Conservation (phyloP, 2,888 invertebrate genomes). For the Podabrus alpinus region DNA sequence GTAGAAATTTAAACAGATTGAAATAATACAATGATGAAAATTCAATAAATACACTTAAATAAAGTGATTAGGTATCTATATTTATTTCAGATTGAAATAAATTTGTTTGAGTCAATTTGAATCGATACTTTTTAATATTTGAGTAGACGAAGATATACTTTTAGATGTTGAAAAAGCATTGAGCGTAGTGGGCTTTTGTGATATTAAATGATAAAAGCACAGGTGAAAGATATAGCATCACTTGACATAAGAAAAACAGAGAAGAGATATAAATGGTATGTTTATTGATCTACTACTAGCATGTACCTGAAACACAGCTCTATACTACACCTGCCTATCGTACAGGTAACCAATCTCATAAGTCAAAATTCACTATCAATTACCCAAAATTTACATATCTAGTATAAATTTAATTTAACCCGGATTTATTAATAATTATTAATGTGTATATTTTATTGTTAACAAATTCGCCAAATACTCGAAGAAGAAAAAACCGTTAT, state of each 20-base stretch:
- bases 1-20: neutral
- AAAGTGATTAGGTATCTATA: neutral
- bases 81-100: neutral
- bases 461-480: neutral
- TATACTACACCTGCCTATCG: neutral
- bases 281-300: conserved; percentile 1
- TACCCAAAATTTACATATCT: too few species aligned
- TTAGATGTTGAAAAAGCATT: neutral
- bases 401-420: neutral
- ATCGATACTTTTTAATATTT: neutral
- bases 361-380: neutral
- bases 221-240: conserved; percentile 3
- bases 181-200: neutral
- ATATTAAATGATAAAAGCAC: conserved; percentile 3
- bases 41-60: neutral
- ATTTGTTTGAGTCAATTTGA: neutral
- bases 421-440: neutral
- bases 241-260: conserved; percentile 1
- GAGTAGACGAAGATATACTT: neutral
- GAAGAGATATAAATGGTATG: conserved; percentile 1
- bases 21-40: neutral
- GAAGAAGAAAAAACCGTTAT: neutral
- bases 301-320: conserved; percentile 2
- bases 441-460: neutral
- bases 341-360: neutral